Conservation (phyloP, 2,113 vertebrate species). For the Ursus arctos region DNA sequence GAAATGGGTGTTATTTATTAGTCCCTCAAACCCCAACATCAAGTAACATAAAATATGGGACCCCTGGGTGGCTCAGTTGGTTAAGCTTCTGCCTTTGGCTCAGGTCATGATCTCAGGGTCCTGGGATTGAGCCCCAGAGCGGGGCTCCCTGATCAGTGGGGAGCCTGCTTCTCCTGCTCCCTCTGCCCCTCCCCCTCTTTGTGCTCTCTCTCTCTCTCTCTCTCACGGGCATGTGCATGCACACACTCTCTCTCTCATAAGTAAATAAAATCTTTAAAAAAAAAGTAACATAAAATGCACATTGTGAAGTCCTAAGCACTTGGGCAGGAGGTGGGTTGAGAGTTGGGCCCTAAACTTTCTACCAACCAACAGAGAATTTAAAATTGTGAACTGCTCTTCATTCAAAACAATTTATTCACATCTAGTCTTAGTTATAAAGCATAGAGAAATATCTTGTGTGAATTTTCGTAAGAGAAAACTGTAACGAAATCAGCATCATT, state of each 20-base stretch:
- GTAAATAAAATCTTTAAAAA: background rate
- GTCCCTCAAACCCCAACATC: background rate
- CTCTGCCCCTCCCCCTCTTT: too few relatives aligned
- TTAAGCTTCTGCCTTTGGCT: too few relatives aligned
- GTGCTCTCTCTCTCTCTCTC: too few relatives aligned
- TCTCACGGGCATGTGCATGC: too few relatives aligned
- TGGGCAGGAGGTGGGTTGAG: background rate
- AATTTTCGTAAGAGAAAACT: slow-evolving; percentile 33
- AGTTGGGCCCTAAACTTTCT: background rate
- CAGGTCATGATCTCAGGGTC: too few relatives aligned
- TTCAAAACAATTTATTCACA: background rate
- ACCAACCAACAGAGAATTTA: background rate
- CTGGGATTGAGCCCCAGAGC: too few relatives aligned
- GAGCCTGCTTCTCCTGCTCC: too few relatives aligned
- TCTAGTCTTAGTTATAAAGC: slow-evolving; percentile 2
- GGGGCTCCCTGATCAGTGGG: too few relatives aligned
- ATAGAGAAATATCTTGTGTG: background rate
- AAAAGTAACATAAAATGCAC: background rate
- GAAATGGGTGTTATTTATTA: background rate
- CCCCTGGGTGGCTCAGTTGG: too few relatives aligned
- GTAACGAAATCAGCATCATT: background rate
- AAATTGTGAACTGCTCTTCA: background rate
- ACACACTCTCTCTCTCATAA: background rate
- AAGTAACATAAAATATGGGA: background rate
- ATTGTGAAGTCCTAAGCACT: background rate